phyloP scores from a whole-genome alignment of 30 jellyfish, hydroid and myxozoan species.

The Haliclystus octoradiatus region DNA sequence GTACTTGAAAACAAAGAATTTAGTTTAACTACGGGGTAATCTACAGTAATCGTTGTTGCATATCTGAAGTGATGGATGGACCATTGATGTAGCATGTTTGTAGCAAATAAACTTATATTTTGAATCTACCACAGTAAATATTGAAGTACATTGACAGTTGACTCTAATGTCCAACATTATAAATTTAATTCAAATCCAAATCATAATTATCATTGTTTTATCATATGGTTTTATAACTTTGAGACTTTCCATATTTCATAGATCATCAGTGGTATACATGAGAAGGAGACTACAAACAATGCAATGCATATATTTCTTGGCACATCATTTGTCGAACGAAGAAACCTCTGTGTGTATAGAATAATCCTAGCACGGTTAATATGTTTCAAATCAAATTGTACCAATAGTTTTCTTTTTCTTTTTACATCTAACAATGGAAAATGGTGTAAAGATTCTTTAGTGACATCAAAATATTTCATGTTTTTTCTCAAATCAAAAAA shows the following conservation, averaged over 20 bases:
- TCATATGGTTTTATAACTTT: no score
- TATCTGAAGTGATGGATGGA: no score
- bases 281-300: not conserved
- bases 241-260: not conserved
- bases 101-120: no score
- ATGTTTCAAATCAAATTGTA: slow-evolving; percentile 15
- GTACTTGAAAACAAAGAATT: no score
- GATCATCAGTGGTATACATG: not conserved
- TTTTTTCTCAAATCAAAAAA: slow-evolving; percentile 62
- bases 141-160: no score
- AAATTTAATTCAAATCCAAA: no score
- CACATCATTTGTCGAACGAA: not conserved
- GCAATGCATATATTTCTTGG: not conserved
- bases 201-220: no score
- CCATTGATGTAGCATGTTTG: no score
- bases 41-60: no score
- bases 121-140: no score
- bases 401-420: slow-evolving; percentile 9
- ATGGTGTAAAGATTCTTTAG: slow-evolving; percentile 37
- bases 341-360: slow-evolving; percentile 30
- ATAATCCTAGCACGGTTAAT: slow-evolving; percentile 71
- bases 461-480: slow-evolving; percentile 59
- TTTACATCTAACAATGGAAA: slow-evolving; percentile 43
- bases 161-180: no score
- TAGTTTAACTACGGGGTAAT: no score